These are phyloP conservation scores for Lordiphosa stackelbergi DNA, from an alignment of 1,140 invertebrate genomes.

Conservation along the genomic window DNA sequence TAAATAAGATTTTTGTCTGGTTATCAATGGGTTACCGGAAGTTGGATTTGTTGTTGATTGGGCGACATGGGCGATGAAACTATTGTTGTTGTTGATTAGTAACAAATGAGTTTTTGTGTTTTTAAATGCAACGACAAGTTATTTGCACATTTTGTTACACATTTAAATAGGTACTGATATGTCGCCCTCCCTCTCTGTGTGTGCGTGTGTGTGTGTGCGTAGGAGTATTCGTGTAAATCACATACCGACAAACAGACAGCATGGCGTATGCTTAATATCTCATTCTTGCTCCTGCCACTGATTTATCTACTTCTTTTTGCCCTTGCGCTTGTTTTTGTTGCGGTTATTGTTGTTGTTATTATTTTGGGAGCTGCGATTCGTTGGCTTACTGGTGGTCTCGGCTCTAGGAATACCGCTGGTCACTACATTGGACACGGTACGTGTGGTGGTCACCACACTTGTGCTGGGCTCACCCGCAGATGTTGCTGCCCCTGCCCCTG, in stretches of 20 bases:
- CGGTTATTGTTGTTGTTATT: constrained; percentile 31
- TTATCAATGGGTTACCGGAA: constrained; percentile 15
- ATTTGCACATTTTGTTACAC: constrained; percentile 60
- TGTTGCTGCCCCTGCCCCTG: constrained; percentile 9
- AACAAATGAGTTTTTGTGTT: constrained; percentile 56
- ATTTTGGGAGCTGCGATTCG: constrained; percentile 25
- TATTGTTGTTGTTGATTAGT: constrained; percentile 54
- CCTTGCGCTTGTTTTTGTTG: constrained; percentile 67
- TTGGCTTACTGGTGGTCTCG: constrained; percentile 32
- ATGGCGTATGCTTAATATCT: constrained; percentile 52
- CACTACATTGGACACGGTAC: constrained; percentile 68
- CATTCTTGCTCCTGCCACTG: neutral
- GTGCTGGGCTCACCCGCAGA: constrained; percentile 47
- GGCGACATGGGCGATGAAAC: constrained; percentile 24
- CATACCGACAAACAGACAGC: constrained; percentile 59
- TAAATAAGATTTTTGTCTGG: constrained; percentile 70
- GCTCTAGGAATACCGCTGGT: constrained; percentile 68
- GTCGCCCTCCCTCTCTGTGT: constrained; percentile 10
- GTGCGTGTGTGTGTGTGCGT: constrained; percentile 17
- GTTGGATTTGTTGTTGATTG: constrained; percentile 19
- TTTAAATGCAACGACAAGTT: constrained; percentile 62
- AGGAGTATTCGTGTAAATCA: constrained; percentile 20
- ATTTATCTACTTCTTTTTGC: constrained; percentile 55
- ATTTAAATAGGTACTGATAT: constrained; percentile 44
- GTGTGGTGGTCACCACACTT: constrained; percentile 66